Evolutionary conservation across 2,797 vertebrate genomes (phyloP).

Genomic region (Amblyopsis hoosieri): DNA sequence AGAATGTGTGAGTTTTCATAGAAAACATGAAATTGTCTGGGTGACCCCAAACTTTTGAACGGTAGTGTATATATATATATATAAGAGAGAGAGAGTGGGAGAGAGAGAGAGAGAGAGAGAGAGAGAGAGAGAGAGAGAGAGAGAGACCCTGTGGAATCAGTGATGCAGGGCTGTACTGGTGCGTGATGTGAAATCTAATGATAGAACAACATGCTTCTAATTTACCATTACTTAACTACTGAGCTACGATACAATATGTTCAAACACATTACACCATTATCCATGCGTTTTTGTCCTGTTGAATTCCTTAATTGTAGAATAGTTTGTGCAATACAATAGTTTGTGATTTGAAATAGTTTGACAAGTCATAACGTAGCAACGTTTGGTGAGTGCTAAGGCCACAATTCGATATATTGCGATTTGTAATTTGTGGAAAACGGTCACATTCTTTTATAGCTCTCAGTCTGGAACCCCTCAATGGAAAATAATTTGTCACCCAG

Average conservation of each 20-base stretch:
- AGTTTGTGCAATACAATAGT: not conserved
- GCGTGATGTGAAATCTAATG: slow-evolving; percentile 60
- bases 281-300: slow-evolving; percentile 6
- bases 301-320: not conserved
- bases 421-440: too few relatives aligned
- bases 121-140: too few relatives aligned
- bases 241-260: slow-evolving; percentile 13
- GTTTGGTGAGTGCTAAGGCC: not conserved
- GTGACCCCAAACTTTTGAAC: too few relatives aligned
- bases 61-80: slow-evolving; percentile 21
- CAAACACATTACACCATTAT: slow-evolving; percentile 6
- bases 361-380: not conserved
- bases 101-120: too few relatives aligned
- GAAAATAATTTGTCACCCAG: too few relatives aligned
- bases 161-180: slow-evolving; percentile 44
- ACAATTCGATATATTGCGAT: too few relatives aligned
- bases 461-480: too few relatives aligned
- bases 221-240: slow-evolving; percentile 25
- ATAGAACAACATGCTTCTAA: slow-evolving; percentile 31
- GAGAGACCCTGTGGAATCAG: slow-evolving; percentile 12
- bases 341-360: not conserved
- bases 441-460: too few relatives aligned
- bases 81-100: too few relatives aligned
- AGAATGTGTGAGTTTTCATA: too few relatives aligned
- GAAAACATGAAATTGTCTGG: too few relatives aligned